phyloP scores from a whole-genome alignment of 1,140 invertebrate genomes.

The Hylaeus volcanicus region DNA sequence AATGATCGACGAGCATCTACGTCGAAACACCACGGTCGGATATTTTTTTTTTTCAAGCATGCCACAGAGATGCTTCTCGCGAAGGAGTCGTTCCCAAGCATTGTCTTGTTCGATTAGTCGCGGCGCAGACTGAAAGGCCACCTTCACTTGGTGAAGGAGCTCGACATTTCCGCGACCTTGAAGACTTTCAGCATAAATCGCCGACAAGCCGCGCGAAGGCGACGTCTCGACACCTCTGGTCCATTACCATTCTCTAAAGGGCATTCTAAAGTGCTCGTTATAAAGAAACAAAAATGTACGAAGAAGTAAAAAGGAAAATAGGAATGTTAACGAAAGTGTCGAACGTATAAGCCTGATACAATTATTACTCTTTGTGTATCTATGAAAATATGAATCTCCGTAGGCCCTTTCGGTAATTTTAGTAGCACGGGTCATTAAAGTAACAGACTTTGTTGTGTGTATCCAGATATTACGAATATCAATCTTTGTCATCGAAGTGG shows the following conservation, averaged over 20 bases:
- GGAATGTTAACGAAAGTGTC: no score
- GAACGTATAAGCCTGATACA: no score
- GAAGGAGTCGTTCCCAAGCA: background rate
- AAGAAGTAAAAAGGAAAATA: no score
- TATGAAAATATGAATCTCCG: no score
- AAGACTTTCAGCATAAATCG: slow-evolving; percentile 45
- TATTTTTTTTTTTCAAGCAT: background rate
- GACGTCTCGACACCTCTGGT: slow-evolving; percentile 33
- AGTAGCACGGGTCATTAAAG: no score
- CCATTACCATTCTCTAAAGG: slow-evolving; percentile 41
- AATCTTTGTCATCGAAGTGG: no score
- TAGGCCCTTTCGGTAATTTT: no score
- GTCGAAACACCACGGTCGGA: background rate
- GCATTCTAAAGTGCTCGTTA: slow-evolving; percentile 47
- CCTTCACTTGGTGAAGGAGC: slow-evolving; percentile 52
- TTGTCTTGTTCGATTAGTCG: slow-evolving; percentile 46
- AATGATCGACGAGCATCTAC: background rate
- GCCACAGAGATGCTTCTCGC: background rate
- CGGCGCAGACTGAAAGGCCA: slow-evolving; percentile 27
- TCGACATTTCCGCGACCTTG: slow-evolving; percentile 65
- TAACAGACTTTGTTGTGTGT: no score
- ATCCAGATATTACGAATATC: no score
- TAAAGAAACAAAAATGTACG: no score
- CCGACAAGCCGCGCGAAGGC: slow-evolving; percentile 31
- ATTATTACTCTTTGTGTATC: no score